phyloP scores from a whole-genome alignment of 2,797 vertebrate genomes.

The Ambastaia sidthimunki region DNA sequence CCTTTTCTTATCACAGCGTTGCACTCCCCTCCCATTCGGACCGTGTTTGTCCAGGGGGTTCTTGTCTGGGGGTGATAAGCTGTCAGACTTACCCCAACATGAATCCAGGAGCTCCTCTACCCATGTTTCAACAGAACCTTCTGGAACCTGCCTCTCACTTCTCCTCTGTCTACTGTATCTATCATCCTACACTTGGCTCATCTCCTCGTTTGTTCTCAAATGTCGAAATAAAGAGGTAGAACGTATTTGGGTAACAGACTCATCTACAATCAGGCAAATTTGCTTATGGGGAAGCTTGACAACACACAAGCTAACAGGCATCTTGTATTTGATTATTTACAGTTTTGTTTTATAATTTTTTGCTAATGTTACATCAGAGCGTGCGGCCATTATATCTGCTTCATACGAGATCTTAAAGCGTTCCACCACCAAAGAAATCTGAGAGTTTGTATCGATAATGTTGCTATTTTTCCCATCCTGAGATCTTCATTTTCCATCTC shows the following conservation, averaged over 20 bases:
- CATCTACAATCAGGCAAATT: constrained; percentile 67
- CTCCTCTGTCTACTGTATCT: constrained; percentile 15
- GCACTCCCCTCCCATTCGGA: constrained; percentile 71
- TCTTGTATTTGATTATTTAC: constrained; percentile 65
- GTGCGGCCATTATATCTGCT: constrained; percentile 61
- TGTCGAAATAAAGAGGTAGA: constrained; percentile 62
- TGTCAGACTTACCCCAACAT: constrained; percentile 73
- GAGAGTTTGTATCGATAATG: constrained; percentile 25
- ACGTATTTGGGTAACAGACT: constrained; percentile 64
- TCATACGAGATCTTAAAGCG: constrained; percentile 33
- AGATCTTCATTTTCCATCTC: constrained; percentile 53
- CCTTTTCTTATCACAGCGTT: constrained; percentile 78
- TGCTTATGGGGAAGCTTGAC: constrained; percentile 65
- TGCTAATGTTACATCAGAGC: constrained; percentile 71
- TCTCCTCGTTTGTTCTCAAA: constrained; percentile 46
- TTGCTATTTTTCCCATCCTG: constrained; percentile 41
- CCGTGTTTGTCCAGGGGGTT: constrained; percentile 76
- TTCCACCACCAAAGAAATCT: neutral
- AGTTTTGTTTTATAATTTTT: constrained; percentile 56
- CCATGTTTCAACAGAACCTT: constrained; percentile 38
- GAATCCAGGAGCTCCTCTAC: constrained; percentile 68
- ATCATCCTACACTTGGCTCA: constrained; percentile 49
- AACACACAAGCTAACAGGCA: constrained; percentile 66
- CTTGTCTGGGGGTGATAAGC: constrained; percentile 84
- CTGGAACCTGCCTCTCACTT: constrained; percentile 41